phyloP scores from a whole-genome alignment of 2,113 vertebrate species.

The Alligator mississippiensis region DNA sequence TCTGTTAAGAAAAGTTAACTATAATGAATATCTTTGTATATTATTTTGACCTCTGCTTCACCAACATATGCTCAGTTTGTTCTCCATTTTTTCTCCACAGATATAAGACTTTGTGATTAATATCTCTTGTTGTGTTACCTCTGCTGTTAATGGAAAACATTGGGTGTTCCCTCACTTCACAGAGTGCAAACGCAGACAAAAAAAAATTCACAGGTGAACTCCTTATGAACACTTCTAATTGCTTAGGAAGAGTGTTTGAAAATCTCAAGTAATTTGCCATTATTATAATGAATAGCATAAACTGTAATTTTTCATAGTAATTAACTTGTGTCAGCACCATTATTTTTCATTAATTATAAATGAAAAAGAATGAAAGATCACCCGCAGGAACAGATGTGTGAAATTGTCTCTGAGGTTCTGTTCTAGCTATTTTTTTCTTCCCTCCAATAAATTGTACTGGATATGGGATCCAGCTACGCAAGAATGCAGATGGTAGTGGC shows the following conservation, averaged over 20 bases:
- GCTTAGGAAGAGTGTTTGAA: constrained; percentile 76
- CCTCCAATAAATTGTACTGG: not conserved
- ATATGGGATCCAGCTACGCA: not conserved
- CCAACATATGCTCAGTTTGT: constrained; percentile 54
- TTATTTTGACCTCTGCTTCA: constrained; percentile 68
- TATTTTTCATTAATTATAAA: constrained; percentile 87
- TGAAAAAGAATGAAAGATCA: constrained; percentile 81
- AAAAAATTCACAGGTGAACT: constrained; percentile 70
- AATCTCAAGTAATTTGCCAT: constrained; percentile 79
- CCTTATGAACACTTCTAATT: constrained; percentile 77
- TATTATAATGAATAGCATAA: constrained; percentile 83
- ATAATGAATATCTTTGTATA: constrained; percentile 57
- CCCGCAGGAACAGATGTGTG: constrained; percentile 79
- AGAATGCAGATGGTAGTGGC: constrained; percentile 13
- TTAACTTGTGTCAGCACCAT: constrained; percentile 83
- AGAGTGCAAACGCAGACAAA: constrained; percentile 62
- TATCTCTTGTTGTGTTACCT: constrained; percentile 65
- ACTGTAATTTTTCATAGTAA: constrained; percentile 84
- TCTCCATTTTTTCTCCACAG: constrained; percentile 44
- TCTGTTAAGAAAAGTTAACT: constrained; percentile 40
- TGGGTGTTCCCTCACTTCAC: constrained; percentile 54
- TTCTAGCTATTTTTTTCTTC: not conserved
- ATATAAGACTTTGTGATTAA: constrained; percentile 59
- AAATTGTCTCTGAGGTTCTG: constrained; percentile 73
- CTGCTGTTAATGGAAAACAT: constrained; percentile 67